A percentile compares a stretch with the other conserved stretches of the same genome.
These are phyloP conservation scores for Progne subis DNA, from an alignment of 2,113 vertebrate genomes.

Conservation along the genomic window DNA sequence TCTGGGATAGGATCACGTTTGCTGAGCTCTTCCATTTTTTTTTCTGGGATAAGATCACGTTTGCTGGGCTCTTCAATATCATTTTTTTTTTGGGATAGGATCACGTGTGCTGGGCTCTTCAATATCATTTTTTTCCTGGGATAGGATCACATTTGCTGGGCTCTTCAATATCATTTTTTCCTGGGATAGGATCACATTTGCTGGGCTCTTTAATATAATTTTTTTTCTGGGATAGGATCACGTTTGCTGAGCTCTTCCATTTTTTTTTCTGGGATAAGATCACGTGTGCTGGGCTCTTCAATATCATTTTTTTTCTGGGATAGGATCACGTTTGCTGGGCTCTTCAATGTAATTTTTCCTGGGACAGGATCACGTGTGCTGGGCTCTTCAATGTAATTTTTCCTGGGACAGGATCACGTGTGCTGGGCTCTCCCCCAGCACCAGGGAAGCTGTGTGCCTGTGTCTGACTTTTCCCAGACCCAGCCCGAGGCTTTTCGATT, in stretches of 20 bases:
- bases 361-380: accelerated
- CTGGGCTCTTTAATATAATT: not conserved
- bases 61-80: not conserved
- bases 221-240: not conserved
- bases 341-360: not conserved
- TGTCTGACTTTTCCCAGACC: not conserved
- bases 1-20: accelerated
- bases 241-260: not conserved
- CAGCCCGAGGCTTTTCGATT: not conserved
- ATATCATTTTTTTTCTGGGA: not conserved
- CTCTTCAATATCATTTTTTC: no score
- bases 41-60: accelerated
- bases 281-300: not conserved
- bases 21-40: not conserved
- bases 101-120: not conserved
- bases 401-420: accelerated
- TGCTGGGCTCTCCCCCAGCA: not conserved
- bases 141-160: not conserved
- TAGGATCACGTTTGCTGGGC: not conserved
- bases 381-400: not conserved
- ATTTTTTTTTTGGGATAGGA: not conserved
- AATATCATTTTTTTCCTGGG: not conserved
- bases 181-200: no score
- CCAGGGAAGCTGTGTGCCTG: not conserved
- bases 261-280: not conserved